A percentile compares a stretch with the other conserved stretches of the same genome.
Conservation (phyloP, 1,140 invertebrate species). For the Procambarus virginalis region DNA sequence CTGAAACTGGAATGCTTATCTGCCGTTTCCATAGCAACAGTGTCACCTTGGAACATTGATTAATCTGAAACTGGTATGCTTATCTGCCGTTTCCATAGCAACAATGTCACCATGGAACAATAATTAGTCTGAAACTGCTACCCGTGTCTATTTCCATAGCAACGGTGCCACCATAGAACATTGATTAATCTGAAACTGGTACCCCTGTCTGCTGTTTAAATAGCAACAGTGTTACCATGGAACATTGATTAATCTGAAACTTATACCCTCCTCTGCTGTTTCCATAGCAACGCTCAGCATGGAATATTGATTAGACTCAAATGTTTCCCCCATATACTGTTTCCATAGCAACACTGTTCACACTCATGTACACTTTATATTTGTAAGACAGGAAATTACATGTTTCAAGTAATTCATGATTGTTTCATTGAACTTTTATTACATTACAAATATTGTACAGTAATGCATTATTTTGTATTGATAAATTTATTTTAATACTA, state of each 20-base stretch:
- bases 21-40: background rate
- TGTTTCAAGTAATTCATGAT: background rate
- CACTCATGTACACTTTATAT: background rate
- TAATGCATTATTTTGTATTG: background rate
- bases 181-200: background rate
- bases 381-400: background rate
- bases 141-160: background rate
- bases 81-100: background rate
- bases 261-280: background rate
- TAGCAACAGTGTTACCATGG: background rate
- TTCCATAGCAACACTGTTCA: background rate
- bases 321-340: background rate
- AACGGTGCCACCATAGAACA: background rate
- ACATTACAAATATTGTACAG: background rate
- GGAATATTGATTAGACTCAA: background rate
- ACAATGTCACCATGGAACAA: background rate
- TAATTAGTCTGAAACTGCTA: background rate
- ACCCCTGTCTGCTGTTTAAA: background rate
- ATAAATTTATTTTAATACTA: too few species aligned
- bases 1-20: background rate
- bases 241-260: background rate
- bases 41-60: background rate
- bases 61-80: background rate
- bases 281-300: background rate
- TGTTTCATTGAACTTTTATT: background rate